A percentile compares a stretch with the other conserved stretches of the same genome.
These are phyloP conservation scores for Drosophila suboccidentalis DNA, from an alignment of 2,888 invertebrate genomes.

Conservation along the genomic window DNA sequence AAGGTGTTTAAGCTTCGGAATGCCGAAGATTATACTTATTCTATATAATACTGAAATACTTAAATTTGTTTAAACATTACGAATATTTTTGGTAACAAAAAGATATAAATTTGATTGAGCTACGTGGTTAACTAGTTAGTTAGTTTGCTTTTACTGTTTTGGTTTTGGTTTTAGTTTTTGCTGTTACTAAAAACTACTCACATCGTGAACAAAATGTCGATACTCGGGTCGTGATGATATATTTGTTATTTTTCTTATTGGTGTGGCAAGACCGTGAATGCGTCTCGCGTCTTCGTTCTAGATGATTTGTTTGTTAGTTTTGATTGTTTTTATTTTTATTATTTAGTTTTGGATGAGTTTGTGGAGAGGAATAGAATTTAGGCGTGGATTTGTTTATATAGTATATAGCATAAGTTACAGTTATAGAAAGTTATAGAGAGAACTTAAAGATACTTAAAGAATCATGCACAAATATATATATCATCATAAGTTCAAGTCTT, in stretches of 20 bases:
- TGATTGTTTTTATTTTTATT: conserved; percentile 41
- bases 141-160: conserved; percentile 27
- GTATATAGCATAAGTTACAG: conserved; percentile 46
- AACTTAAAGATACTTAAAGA: conserved; percentile 48
- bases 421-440: conserved; percentile 32
- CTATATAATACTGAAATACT: neutral
- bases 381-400: conserved; percentile 59
- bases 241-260: conserved; percentile 86
- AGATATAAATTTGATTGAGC: conserved; percentile 33
- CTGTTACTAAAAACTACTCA: conserved; percentile 84
- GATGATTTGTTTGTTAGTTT: conserved; percentile 81
- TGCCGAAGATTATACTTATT: neutral
- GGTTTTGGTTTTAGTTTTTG: conserved; percentile 28
- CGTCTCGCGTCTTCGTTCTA: conserved; percentile 86
- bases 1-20: conserved; percentile 5
- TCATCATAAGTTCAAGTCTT: conserved; percentile 10
- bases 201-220: conserved; percentile 86
- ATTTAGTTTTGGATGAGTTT: conserved; percentile 52
- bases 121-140: conserved; percentile 52
- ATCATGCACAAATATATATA: conserved; percentile 43
- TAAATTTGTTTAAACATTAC: conserved; percentile 16
- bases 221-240: conserved; percentile 86
- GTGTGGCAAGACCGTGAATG: conserved; percentile 86
- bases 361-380: conserved; percentile 78
- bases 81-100: conserved; percentile 12